Evolutionary conservation across 2,797 vertebrate species (phyloP).

Genomic region (Aythya fuligula): DNA sequence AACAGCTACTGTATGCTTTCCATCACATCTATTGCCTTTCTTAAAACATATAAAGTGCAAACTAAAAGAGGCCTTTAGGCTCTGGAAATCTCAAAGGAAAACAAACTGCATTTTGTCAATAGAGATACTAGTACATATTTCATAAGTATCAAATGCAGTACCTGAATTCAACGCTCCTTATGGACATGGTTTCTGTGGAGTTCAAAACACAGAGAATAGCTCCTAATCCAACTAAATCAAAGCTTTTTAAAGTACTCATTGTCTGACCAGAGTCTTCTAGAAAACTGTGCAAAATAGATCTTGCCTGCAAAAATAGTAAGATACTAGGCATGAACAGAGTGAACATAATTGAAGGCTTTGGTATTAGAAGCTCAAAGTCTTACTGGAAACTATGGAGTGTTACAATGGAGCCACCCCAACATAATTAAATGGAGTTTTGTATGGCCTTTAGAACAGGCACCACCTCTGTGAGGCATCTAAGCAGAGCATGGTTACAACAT

Average conservation of each 20-base stretch:
- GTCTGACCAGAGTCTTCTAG: conserved; percentile 78
- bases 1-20: not conserved
- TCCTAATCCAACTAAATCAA: conserved; percentile 82
- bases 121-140: conserved; percentile 2
- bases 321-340: not conserved
- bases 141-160: conserved; percentile 35
- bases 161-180: conserved; percentile 82
- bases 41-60: conserved; percentile 5
- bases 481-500: not conserved
- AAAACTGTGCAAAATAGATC: conserved; percentile 79
- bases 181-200: conserved; percentile 71
- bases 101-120: not conserved
- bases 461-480: not conserved
- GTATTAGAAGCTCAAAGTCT: not conserved
- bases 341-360: not conserved
- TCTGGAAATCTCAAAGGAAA: conserved; percentile 10
- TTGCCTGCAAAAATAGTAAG: conserved; percentile 70
- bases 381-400: not conserved
- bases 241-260: conserved; percentile 78
- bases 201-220: conserved; percentile 77
- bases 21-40: not conserved
- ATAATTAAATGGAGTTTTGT: not conserved
- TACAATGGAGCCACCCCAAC: not conserved
- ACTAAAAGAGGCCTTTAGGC: not conserved
- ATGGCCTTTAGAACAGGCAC: conserved; percentile 11